A percentile compares a stretch with the other conserved stretches of the same genome.
Evolutionary conservation across 2,113 vertebrate genomes (phyloP).

Genomic region (Melanostigma gelatinosum): DNA sequence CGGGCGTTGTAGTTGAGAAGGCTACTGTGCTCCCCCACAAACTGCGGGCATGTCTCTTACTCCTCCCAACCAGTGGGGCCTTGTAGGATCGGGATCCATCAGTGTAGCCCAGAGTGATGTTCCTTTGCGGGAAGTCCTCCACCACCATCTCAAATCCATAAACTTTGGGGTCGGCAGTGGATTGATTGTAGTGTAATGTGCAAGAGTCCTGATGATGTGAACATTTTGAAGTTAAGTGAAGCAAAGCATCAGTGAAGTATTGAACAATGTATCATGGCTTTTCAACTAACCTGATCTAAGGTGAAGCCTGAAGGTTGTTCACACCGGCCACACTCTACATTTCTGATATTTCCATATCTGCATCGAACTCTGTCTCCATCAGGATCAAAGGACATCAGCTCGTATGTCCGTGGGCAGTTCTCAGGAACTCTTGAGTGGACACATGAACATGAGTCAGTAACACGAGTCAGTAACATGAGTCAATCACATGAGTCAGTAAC

Average conservation of each 20-base stretch:
- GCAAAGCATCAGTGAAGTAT: background rate
- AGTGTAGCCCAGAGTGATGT: conserved; percentile 55
- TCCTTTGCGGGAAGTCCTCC: conserved; percentile 61
- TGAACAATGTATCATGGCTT: background rate
- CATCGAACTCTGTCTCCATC: conserved; percentile 3
- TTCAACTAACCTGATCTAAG: background rate
- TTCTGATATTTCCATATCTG: too few relatives aligned
- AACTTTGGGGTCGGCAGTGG: rapidly evolving
- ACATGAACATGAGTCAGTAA: background rate
- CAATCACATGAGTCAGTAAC: too few relatives aligned
- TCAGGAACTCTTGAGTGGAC: conserved; percentile 69
- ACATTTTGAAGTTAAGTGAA: background rate
- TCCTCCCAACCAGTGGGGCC: conserved; percentile 16
- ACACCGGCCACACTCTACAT: too few relatives aligned
- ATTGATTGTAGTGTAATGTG: conserved; percentile 24
- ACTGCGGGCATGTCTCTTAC: conserved; percentile 1
- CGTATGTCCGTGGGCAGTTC: conserved; percentile 77
- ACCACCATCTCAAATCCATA: conserved; percentile 62
- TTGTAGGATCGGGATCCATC: conserved; percentile 39
- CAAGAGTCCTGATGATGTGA: conserved; percentile 56
- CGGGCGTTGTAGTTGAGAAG: too few relatives aligned
- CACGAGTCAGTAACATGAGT: too few relatives aligned
- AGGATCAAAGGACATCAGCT: conserved; percentile 70
- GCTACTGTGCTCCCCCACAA: too few relatives aligned
- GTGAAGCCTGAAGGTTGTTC: too few relatives aligned